Evolutionary conservation across 2,797 vertebrate species (phyloP), one percentile per base, ranked within the genome.

Genomic region (Coranthus polyacanthus): DNA sequence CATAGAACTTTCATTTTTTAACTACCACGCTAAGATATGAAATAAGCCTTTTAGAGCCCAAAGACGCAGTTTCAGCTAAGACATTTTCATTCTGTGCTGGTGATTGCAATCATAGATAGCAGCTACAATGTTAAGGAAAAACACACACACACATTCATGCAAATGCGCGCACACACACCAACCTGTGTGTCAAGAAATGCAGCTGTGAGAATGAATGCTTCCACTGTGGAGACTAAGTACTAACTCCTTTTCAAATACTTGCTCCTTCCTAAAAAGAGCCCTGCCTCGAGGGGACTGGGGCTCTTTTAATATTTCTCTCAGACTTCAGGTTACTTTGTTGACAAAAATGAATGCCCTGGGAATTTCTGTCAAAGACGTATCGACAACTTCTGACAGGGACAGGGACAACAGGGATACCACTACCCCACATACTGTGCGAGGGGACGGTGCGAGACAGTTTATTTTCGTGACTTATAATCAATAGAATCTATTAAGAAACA

Each of bases 191-290:
- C 74, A 82, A 83, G 84, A 87, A 81, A 83, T 90, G 90, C 90
- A 93, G 90, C 90, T 92, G 91, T 89, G 88, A 82, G 87, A 66
- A 92, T 92, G 91, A 92, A 93, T 91, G 88, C 88, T 77, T 78
- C 88, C 82, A 88, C 88, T 92, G 91, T 92, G 88, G 77, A 73
- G 87, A 73, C 81, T 68, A 80, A 76, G 68, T 81, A 82, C 82
- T 83, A 84, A 81, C 85, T 84, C 81, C 81, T 81, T 83, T 85
- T 79, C 67, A 83, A 81, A 84, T 82, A 75, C 70, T 67, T 68
- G 71, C 69, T 82, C 52, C 55, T 29, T 72, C 76, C 57, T 39
- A 70, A 71, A 64, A 78, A 56, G 56, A 72, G 68, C 47, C 69
- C 65, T 45, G 64, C 72, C 64, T 81, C 75, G 57, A 44, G 65